phyloP scores from a whole-genome alignment of 2,113 vertebrate species.

The Ciconia boyciana region DNA sequence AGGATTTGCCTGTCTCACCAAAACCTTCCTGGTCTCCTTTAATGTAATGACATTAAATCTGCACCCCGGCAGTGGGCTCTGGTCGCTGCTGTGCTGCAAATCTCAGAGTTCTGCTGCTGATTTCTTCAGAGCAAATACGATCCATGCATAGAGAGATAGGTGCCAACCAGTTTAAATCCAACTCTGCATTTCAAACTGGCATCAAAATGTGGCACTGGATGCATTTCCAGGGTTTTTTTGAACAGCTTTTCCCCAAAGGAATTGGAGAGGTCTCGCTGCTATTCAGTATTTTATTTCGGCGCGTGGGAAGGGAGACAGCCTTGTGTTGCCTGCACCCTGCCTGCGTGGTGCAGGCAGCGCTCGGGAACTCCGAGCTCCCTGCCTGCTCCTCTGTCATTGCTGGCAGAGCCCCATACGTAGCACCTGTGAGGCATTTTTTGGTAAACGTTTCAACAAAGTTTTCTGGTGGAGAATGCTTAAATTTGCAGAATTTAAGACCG shows the following conservation, averaged over 20 bases:
- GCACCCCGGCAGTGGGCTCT: background rate
- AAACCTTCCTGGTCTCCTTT: background rate
- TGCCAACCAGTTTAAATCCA: background rate
- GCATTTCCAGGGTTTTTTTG: background rate
- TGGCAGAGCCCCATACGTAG: accelerated
- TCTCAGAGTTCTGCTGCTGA: accelerated
- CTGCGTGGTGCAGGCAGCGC: accelerated
- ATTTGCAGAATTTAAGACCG: accelerated
- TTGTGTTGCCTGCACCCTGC: accelerated
- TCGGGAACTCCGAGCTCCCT: background rate
- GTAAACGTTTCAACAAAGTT: background rate
- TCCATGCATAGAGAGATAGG: accelerated
- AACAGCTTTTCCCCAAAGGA: background rate
- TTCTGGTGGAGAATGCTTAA: background rate
- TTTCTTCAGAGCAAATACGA: background rate
- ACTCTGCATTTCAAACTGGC: background rate
- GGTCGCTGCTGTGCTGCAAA: background rate
- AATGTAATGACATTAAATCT: background rate
- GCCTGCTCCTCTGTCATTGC: background rate
- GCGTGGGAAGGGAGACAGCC: background rate
- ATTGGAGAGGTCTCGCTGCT: accelerated
- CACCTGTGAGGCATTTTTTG: background rate
- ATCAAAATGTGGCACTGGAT: background rate
- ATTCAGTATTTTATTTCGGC: background rate
- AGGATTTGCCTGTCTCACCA: background rate